These are phyloP conservation scores for Limnephilus auricula DNA, from an alignment of 2,888 invertebrate genomes.

Conservation along the genomic window DNA sequence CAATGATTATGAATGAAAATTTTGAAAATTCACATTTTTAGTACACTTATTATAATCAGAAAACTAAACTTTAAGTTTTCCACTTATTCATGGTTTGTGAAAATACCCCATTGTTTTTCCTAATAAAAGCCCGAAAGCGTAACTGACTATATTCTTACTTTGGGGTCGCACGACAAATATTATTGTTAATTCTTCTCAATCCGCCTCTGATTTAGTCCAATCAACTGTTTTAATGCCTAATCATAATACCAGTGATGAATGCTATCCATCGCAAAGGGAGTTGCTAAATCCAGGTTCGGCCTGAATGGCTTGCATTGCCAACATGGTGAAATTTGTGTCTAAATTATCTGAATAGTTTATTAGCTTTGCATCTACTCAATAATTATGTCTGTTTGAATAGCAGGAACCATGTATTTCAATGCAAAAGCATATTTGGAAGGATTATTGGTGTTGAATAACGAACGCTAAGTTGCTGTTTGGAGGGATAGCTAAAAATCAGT, in stretches of 20 bases:
- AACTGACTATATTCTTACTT: neutral
- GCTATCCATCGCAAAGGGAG: neutral
- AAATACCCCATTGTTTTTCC: too few species aligned
- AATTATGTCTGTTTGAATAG: neutral
- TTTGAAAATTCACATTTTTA: too few species aligned
- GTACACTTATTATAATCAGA: too few species aligned
- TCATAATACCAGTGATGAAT: neutral
- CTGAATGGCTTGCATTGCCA: neutral
- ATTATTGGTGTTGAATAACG: neutral
- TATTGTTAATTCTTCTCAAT: neutral
- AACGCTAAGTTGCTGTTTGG: neutral
- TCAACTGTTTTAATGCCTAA: neutral
- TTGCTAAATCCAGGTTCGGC: neutral
- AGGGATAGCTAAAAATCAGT: too few species aligned
- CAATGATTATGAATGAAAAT: too few species aligned
- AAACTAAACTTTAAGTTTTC: too few species aligned
- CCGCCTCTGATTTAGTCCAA: neutral
- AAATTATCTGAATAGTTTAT: neutral
- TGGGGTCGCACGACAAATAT: neutral
- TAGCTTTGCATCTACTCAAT: neutral
- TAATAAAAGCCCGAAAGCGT: neutral
- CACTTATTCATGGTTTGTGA: too few species aligned
- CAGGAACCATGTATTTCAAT: neutral
- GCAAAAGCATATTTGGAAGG: neutral
- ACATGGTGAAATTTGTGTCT: neutral